A percentile compares a stretch with the other conserved stretches of the same genome.
Conservation (phyloP, 2,888 invertebrate genomes). For the Diarsia dahlii region DNA sequence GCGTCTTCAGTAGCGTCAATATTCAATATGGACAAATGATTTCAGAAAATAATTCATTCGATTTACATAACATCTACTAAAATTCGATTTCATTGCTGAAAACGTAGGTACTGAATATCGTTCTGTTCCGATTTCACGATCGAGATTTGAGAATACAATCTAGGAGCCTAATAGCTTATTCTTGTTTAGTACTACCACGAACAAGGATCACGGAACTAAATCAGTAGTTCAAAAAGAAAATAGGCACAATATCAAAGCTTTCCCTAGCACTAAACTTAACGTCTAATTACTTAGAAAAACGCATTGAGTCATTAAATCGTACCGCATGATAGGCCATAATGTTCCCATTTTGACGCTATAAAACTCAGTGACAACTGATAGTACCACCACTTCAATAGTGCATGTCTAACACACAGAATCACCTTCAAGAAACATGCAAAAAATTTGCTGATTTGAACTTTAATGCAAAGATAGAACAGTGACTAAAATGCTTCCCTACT, state of each 20-base stretch:
- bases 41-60: neutral
- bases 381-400: constrained; percentile 46
- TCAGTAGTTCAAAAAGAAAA: constrained; percentile 28
- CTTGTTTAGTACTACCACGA: neutral
- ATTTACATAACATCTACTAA: neutral
- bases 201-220: constrained; percentile 5
- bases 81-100: neutral
- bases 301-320: constrained; percentile 69
- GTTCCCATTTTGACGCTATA: constrained; percentile 80
- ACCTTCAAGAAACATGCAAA: constrained; percentile 21
- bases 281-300: constrained; percentile 58
- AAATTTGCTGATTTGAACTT: constrained; percentile 34
- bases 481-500: constrained; percentile 80
- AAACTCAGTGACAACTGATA: constrained; percentile 69
- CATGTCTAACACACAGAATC: constrained; percentile 33
- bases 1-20: neutral
- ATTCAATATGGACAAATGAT: neutral
- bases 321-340: constrained; percentile 77
- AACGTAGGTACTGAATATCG: neutral
- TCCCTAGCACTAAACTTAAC: constrained; percentile 60
- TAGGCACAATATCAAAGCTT: constrained; percentile 51
- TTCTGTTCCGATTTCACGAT: neutral
- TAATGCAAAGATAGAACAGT: constrained; percentile 8
- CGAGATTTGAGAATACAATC: neutral
- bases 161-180: neutral